Evolutionary conservation across 2,797 vertebrate species (phyloP).

Genomic region (Chelonia mydas): DNA sequence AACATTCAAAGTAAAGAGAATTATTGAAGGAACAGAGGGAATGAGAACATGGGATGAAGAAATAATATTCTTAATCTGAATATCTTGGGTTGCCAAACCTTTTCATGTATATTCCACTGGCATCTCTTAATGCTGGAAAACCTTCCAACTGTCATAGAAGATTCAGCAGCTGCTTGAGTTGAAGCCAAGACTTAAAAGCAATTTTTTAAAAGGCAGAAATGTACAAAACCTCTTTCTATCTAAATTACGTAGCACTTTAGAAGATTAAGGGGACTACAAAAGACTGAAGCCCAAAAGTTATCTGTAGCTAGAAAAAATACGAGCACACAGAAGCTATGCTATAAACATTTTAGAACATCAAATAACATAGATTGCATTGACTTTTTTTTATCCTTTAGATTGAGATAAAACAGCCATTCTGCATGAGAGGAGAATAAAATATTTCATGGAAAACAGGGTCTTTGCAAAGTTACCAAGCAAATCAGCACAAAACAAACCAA

Average conservation of each 20-base stretch:
- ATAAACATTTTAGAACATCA: not conserved
- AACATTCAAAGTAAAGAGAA: not conserved
- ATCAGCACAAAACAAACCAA: not conserved
- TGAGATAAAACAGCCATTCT: not conserved
- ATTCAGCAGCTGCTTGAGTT: not conserved
- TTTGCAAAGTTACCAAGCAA: conserved; percentile 20
- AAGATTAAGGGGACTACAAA: not conserved
- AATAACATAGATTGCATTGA: not conserved
- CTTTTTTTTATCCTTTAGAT: not conserved
- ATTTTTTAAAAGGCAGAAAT: not conserved
- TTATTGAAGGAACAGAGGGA: not conserved
- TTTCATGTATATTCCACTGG: accelerated
- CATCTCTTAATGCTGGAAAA: not conserved
- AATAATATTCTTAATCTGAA: not conserved
- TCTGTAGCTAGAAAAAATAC: not conserved
- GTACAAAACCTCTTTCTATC: not conserved
- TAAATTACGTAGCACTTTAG: conserved; percentile 12
- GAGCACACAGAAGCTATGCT: not conserved
- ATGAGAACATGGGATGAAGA: accelerated
- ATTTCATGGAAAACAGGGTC: not conserved
- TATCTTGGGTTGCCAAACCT: not conserved
- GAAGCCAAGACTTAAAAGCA: not conserved
- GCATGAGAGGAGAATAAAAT: not conserved
- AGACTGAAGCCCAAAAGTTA: not conserved
- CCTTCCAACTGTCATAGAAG: not conserved